Percentiles rank a stretch among this genome's conserved stretches.
Evolutionary conservation across 1,140 invertebrate genomes (phyloP).

Genomic region (Caerostris darwini): DNA sequence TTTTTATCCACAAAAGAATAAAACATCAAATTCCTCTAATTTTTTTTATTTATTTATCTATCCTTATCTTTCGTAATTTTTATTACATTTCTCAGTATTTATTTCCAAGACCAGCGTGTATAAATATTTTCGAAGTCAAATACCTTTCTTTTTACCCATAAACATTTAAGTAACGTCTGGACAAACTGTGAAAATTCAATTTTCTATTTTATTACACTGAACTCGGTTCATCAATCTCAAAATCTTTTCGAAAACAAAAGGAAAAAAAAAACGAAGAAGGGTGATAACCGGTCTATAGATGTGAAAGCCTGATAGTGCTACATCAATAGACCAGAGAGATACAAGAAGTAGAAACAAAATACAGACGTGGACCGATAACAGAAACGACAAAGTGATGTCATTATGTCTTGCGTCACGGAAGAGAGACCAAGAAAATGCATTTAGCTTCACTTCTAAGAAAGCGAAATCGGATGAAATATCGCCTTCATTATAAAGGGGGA

Average conservation of each 20-base stretch:
- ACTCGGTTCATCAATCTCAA: neutral
- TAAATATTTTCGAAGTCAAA: too few species aligned
- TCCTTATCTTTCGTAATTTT: too few species aligned
- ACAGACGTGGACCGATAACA: neutral
- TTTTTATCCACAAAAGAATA: too few species aligned
- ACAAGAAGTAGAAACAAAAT: neutral
- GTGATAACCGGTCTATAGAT: neutral
- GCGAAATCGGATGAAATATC: constrained; percentile 21
- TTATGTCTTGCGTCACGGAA: constrained; percentile 38
- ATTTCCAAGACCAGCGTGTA: too few species aligned
- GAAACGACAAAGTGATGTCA: constrained; percentile 48
- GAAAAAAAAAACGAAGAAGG: neutral
- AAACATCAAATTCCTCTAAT: too few species aligned
- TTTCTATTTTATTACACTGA: neutral
- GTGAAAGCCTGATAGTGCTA: neutral
- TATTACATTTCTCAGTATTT: too few species aligned
- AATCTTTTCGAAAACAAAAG: neutral
- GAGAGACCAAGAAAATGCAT: constrained; percentile 15
- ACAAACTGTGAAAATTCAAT: neutral
- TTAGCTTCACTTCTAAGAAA: constrained; percentile 8
- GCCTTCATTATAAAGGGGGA: neutral
- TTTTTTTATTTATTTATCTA: too few species aligned
- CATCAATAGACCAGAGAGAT: neutral
- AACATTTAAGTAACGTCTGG: too few species aligned
- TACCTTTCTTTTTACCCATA: too few species aligned